Evolutionary conservation across 2,113 vertebrate genomes (phyloP).

Genomic region (Ictalurus furcatus): DNA sequence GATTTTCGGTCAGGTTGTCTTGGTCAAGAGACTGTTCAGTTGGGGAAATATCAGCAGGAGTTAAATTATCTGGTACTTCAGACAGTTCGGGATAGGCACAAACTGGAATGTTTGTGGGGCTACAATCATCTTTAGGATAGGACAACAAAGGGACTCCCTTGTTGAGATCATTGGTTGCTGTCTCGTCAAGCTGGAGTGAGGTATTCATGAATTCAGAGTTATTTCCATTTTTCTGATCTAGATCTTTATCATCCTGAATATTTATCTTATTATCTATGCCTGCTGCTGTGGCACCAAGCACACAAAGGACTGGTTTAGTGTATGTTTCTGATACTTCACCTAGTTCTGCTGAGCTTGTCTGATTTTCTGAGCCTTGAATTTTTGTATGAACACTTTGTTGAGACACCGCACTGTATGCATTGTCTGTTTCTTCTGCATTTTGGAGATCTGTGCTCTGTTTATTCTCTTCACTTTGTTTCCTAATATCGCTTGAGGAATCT

Average conservation of each 20-base stretch:
- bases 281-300: slow-evolving; percentile 51
- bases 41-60: slow-evolving; percentile 64
- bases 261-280: slow-evolving; percentile 35
- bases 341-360: slow-evolving; percentile 42
- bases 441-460: background rate
- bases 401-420: background rate
- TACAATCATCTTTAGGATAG: slow-evolving; percentile 72
- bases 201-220: slow-evolving; percentile 54
- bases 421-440: slow-evolving; percentile 8
- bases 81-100: slow-evolving; percentile 68
- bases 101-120: slow-evolving; percentile 77
- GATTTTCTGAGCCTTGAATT: background rate
- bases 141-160: slow-evolving; percentile 74
- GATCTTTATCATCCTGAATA: slow-evolving; percentile 57
- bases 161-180: slow-evolving; percentile 78
- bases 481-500: background rate
- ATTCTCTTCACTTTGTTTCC: background rate
- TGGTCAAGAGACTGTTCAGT: slow-evolving; percentile 68
- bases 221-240: slow-evolving; percentile 70
- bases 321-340: slow-evolving; percentile 44
- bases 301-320: slow-evolving; percentile 27
- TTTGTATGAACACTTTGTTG: slow-evolving; percentile 10
- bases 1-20: slow-evolving; percentile 76
- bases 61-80: slow-evolving; percentile 71
- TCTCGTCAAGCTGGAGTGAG: slow-evolving; percentile 54